Base-by-base conservation (phyloP, 2,888 invertebrate genomes). In the Drosophila emarginata region DNA sequence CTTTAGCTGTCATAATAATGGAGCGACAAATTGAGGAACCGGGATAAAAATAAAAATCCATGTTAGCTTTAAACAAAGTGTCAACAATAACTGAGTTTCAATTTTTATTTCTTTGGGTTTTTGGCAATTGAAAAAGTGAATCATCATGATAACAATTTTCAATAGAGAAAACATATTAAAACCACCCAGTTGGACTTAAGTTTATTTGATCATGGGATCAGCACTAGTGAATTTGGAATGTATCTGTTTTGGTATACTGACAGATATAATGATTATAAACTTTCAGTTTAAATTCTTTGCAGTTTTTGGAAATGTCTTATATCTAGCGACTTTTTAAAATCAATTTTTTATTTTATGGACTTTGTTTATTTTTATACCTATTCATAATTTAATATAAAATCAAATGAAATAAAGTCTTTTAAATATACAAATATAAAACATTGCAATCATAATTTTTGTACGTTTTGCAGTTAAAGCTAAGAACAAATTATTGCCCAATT, bases 21-120 rank as follows among this genome's bases (percentile, higher is more conserved):
- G 93, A 89, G 32, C 95, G 93, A 91, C 94, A 95, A 21, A 95
- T 94, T 0, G 94, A 91, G 67, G 95, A 94, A 78, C 93, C 93
- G 5, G 93, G 93, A 28, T 93, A 84, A 86, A 94, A 93, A 91
- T 95, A 95, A 64, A 95, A 92, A 90, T 95, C 94, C 88, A 95
- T 89, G n/a, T 61, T 80, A 59, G 14, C 28, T 37, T 28, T n/a
- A 36, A 3, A 11, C 18, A 2, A 45, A 45, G 18, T 45, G 1
- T 21, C 12, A 21, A 18, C 2, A 4, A 45, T 45, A 21, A 45
- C 18, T 45, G 45, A 12, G 9, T 32, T 32, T 28, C 9, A 32
- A 32, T 32, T 32, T 11, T 5, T 1, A 28, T 28, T 28, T 45
- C 6, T 40, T 14, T 39, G 9, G 32, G 11, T 9, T 18, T 45